Conservation (phyloP, 2,888 invertebrate species). For the Cataglyphis livida region DNA sequence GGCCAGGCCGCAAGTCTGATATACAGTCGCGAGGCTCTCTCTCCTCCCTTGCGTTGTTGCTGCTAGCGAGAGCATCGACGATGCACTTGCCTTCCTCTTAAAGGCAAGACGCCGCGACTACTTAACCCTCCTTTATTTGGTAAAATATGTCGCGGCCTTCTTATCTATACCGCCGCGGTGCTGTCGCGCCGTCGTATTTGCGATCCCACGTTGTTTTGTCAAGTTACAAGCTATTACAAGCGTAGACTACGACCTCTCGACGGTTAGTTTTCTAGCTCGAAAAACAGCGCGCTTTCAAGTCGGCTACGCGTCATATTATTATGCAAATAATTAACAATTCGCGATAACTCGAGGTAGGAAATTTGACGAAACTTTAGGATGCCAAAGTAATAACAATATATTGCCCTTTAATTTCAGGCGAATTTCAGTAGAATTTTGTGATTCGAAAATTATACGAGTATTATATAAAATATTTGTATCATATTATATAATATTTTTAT, state of each 20-base stretch:
- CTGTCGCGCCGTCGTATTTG: constrained; percentile 7
- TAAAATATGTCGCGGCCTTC: constrained; percentile 6
- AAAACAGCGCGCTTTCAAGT: neutral
- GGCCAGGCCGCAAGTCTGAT: constrained; percentile 62
- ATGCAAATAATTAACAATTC: neutral
- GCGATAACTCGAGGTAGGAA: neutral
- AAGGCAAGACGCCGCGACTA: constrained; percentile 40
- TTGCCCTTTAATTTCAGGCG: neutral
- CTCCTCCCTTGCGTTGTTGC: neutral
- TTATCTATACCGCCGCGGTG: neutral
- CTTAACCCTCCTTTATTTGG: constrained; percentile 51
- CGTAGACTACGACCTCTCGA: neutral
- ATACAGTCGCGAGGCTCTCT: constrained; percentile 38
- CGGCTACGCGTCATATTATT: constrained; percentile 7
- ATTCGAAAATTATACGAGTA: neutral
- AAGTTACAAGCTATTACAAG: neutral
- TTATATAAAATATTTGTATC: too few species aligned
- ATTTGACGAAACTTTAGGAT: neutral
- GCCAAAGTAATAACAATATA: neutral
- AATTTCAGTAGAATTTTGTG: neutral
- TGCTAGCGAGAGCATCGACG: constrained; percentile 11
- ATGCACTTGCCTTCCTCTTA: neutral
- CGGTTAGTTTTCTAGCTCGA: neutral
- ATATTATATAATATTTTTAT: too few species aligned
- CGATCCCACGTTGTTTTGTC: neutral